Percentiles rank a stretch among this genome's conserved stretches.
These are phyloP conservation scores for Mastigias papua DNA, from an alignment of 30 jellyfish, hydroid and myxozoan genomes.

Conservation along the genomic window DNA sequence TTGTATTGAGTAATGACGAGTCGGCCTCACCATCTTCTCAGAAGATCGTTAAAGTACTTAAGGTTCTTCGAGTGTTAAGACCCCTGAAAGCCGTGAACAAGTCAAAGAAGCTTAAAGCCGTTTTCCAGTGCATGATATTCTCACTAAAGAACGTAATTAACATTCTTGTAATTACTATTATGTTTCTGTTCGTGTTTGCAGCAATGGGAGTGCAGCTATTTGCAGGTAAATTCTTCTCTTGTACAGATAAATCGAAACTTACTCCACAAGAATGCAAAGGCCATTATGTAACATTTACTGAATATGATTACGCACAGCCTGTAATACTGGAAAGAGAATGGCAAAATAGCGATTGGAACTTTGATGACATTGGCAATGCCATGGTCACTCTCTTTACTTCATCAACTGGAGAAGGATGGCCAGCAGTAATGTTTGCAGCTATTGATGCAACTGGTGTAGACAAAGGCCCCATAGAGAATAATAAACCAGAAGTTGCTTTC, in stretches of 20 bases:
- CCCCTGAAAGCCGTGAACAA: constrained; percentile 74
- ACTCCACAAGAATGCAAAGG: constrained; percentile 81
- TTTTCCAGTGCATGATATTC: constrained; percentile 84
- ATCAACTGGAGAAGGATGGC: constrained; percentile 96
- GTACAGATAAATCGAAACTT: constrained; percentile 77
- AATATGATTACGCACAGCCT: constrained; percentile 65
- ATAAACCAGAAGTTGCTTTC: constrained; percentile 71
- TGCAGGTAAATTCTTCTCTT: constrained; percentile 75
- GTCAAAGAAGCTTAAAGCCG: constrained; percentile 76
- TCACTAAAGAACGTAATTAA: constrained; percentile 79
- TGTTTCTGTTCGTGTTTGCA: constrained; percentile 75
- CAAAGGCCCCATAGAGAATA: constrained; percentile 71
- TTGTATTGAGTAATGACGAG: constrained; percentile 73
- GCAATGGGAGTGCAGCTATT: constrained; percentile 87
- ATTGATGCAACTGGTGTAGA: constrained; percentile 73
- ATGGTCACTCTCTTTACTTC: constrained; percentile 81
- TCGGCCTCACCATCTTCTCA: constrained; percentile 66
- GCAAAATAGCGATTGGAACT: constrained; percentile 69
- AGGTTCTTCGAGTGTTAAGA: constrained; percentile 67
- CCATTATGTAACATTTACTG: constrained; percentile 39
- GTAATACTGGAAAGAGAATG: constrained; percentile 56
- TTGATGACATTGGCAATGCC: constrained; percentile 71
- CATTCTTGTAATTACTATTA: constrained; percentile 71
- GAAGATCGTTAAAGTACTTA: constrained; percentile 68
- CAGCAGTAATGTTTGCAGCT: constrained; percentile 81